Evolutionary conservation across 2,113 vertebrate species (phyloP).

Genomic region (Dissostichus mawsoni): DNA sequence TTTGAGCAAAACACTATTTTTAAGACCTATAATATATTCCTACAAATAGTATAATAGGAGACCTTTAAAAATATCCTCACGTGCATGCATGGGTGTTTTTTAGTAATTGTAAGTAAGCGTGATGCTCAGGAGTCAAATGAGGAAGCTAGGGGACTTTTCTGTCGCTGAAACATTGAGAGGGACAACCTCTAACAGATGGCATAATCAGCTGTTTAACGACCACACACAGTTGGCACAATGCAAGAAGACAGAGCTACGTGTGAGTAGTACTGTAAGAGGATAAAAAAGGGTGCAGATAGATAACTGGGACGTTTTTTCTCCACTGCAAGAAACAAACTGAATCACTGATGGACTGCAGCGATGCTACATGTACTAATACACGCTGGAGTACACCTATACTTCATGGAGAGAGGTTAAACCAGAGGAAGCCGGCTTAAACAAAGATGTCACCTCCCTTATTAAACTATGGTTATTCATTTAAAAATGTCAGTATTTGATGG

Average conservation of each 20-base stretch:
- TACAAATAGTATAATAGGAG: too few relatives aligned
- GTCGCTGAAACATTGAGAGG: constrained; percentile 59
- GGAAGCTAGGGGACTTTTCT: constrained; percentile 46
- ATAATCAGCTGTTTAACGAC: constrained; percentile 61
- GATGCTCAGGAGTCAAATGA: constrained; percentile 11
- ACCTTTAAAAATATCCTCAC: too few relatives aligned
- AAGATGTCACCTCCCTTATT: neutral
- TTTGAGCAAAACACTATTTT: too few relatives aligned
- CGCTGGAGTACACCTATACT: too few relatives aligned
- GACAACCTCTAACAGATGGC: constrained; percentile 75
- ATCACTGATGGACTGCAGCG: too few relatives aligned
- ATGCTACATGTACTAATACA: too few relatives aligned
- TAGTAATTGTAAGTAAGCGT: constrained; percentile 9
- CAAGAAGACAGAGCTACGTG: neutral
- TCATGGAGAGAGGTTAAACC: too few relatives aligned
- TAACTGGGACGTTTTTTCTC: neutral
- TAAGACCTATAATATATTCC: too few relatives aligned
- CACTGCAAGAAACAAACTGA: neutral
- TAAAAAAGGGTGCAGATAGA: constrained; percentile 1
- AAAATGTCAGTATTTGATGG: neutral
- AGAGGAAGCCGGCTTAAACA: too few relatives aligned
- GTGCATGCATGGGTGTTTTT: neutral
- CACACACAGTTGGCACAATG: constrained; percentile 32
- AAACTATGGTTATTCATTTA: neutral
- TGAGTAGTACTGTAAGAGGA: constrained; percentile 15